Conservation (phyloP, 2,113 vertebrate genomes). For the Jacana jacana region DNA sequence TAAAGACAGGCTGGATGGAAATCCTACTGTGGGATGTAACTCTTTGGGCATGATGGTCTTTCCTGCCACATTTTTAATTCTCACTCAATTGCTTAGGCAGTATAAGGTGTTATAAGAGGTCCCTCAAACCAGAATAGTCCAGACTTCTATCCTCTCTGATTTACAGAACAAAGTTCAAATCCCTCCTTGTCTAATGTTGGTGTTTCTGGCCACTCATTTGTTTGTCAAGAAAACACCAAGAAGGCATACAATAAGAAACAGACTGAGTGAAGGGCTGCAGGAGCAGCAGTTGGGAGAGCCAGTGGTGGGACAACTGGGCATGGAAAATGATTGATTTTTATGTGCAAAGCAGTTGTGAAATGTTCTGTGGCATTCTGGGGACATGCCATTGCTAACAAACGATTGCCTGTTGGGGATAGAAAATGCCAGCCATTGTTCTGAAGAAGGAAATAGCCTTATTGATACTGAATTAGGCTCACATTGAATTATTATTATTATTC, state of each 20-base stretch:
- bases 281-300: constrained; percentile 3
- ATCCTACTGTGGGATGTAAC: neutral
- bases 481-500: constrained; percentile 52
- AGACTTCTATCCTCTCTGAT: neutral
- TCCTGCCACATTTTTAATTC: neutral
- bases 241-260: constrained; percentile 14
- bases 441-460: constrained; percentile 66
- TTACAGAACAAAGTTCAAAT: neutral
- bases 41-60: neutral
- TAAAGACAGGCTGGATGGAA: neutral
- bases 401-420: constrained; percentile 59
- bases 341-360: constrained; percentile 59
- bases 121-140: neutral
- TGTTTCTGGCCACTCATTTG: constrained; percentile 13
- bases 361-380: constrained; percentile 56
- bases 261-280: neutral
- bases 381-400: constrained; percentile 64
- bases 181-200: neutral
- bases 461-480: constrained; percentile 56
- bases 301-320: constrained; percentile 37
- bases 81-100: neutral
- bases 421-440: constrained; percentile 66
- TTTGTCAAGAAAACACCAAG: constrained; percentile 41
- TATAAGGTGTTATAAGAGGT: neutral
- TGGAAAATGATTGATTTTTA: constrained; percentile 54